phyloP scores from a whole-genome alignment of 2,888 invertebrate genomes.

The Lepeophtheirus nordmannii region DNA sequence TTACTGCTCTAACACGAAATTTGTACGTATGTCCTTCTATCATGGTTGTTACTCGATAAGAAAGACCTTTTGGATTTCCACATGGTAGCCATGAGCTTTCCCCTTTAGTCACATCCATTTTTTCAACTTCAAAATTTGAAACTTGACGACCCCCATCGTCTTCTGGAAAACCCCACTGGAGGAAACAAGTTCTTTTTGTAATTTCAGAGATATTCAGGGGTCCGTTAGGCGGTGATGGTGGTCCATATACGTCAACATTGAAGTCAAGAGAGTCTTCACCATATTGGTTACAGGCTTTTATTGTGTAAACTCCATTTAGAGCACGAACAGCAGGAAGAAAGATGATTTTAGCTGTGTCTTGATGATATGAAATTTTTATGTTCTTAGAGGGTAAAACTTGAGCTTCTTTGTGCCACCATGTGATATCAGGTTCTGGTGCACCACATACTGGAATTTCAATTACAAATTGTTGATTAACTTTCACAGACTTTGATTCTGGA shows the following conservation, averaged over 20 bases:
- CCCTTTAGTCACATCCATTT: conserved; percentile 63
- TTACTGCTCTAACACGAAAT: conserved; percentile 92
- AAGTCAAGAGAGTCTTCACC: conserved; percentile 81
- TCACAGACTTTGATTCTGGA: conserved; percentile 6
- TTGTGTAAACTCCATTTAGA: conserved; percentile 69
- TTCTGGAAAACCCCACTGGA: conserved; percentile 88
- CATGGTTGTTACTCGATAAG: conserved; percentile 46
- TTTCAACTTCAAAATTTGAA: conserved; percentile 80
- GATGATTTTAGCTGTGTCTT: conserved; percentile 42
- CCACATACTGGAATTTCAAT: conserved; percentile 19
- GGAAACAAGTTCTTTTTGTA: conserved; percentile 73
- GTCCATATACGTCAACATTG: conserved; percentile 61
- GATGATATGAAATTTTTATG: conserved; percentile 36
- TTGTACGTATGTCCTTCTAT: conserved; percentile 93
- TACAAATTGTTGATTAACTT: conserved; percentile 21
- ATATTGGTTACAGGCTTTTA: conserved; percentile 74
- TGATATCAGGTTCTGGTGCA: conserved; percentile 10
- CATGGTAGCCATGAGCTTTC: conserved; percentile 81
- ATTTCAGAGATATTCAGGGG: conserved; percentile 80
- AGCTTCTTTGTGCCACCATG: conserved; percentile 9
- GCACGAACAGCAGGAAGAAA: conserved; percentile 61
- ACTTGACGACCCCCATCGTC: conserved; percentile 90
- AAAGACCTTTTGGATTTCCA: conserved; percentile 47
- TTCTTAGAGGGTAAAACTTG: conserved; percentile 33
- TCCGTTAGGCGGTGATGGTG: conserved; percentile 48